Evolutionary conservation across 2,888 invertebrate species (phyloP).

Genomic region (Drosophila ustulata): DNA sequence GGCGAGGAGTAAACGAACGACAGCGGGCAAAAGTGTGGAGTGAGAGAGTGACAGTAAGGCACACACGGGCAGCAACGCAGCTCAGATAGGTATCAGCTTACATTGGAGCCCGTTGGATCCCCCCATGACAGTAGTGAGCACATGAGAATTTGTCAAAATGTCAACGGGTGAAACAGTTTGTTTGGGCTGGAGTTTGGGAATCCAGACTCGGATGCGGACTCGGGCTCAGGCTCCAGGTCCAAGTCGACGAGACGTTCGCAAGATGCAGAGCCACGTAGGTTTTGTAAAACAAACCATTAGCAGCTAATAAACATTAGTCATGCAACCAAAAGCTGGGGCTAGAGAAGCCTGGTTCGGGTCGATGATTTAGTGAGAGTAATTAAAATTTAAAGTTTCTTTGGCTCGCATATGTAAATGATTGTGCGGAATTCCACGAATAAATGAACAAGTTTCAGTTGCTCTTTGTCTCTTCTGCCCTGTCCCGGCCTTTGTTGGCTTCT

Average conservation of each 20-base stretch:
- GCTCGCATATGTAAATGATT: slow-evolving; percentile 77
- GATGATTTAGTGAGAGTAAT: slow-evolving; percentile 84
- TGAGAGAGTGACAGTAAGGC: slow-evolving; percentile 33
- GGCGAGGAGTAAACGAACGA: neutral
- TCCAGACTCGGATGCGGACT: neutral
- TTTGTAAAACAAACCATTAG: slow-evolving; percentile 85
- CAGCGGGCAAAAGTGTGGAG: neutral
- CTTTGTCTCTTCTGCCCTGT: slow-evolving; percentile 5
- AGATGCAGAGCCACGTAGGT: slow-evolving; percentile 71
- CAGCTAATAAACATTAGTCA: slow-evolving; percentile 85
- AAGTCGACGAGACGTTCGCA: slow-evolving; percentile 1
- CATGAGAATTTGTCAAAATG: slow-evolving; percentile 83
- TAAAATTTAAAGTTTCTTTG: slow-evolving; percentile 81
- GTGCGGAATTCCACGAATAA: slow-evolving; percentile 75
- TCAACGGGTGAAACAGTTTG: slow-evolving; percentile 82
- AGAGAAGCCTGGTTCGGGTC: slow-evolving; percentile 45
- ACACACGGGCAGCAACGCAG: slow-evolving; percentile 48
- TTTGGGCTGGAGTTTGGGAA: slow-evolving; percentile 40
- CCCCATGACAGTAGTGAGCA: slow-evolving; percentile 69
- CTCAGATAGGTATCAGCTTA: slow-evolving; percentile 77
- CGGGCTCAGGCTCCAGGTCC: slow-evolving; percentile 2
- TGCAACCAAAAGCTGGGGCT: slow-evolving; percentile 58
- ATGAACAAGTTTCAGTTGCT: slow-evolving; percentile 70
- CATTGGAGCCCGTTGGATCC: slow-evolving; percentile 65
- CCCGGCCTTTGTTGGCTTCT: slow-evolving; percentile 7